These are phyloP conservation scores for Proisotoma minuta DNA, from an alignment of 2,888 invertebrate genomes.

Conservation along the genomic window DNA sequence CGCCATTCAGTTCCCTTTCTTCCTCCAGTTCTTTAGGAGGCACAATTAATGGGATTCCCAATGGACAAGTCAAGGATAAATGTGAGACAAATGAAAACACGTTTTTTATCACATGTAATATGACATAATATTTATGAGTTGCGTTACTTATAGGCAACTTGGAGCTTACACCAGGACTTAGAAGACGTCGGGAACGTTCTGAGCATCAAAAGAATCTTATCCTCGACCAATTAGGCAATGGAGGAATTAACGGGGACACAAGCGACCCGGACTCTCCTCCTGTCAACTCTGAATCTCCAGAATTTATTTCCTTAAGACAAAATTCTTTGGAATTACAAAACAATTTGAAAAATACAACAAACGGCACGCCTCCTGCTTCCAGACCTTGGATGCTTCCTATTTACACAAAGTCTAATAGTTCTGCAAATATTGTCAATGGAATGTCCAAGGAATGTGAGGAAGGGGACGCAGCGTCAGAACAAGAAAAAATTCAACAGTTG, in stretches of 20 bases:
- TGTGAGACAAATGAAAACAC: constrained; percentile 51
- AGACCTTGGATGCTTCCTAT: constrained; percentile 46
- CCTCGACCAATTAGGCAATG: constrained; percentile 60
- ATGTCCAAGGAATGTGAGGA: constrained; percentile 19
- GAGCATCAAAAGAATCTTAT: constrained; percentile 80
- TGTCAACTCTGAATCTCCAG: constrained; percentile 29
- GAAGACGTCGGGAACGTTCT: constrained; percentile 73
- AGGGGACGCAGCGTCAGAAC: constrained; percentile 33
- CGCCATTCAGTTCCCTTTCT: constrained; percentile 55
- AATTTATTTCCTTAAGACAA: constrained; percentile 43
- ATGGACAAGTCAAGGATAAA: constrained; percentile 58
- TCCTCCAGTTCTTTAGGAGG: constrained; percentile 51
- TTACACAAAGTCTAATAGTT: constrained; percentile 40
- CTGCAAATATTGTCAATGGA: constrained; percentile 24
- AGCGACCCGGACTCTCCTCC: constrained; percentile 27
- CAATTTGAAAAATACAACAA: constrained; percentile 37
- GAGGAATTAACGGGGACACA: constrained; percentile 25
- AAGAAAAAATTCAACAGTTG: constrained; percentile 59
- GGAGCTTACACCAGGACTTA: constrained; percentile 71
- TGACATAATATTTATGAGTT: constrained; percentile 6
- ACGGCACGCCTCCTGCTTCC: constrained; percentile 32
- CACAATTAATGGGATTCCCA: constrained; percentile 49
- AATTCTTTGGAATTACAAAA: constrained; percentile 30
- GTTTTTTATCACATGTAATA: constrained; percentile 3
- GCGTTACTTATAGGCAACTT: constrained; percentile 35